phyloP scores from a whole-genome alignment of 2,888 invertebrate genomes.

The Melangyna quadrimaculata region DNA sequence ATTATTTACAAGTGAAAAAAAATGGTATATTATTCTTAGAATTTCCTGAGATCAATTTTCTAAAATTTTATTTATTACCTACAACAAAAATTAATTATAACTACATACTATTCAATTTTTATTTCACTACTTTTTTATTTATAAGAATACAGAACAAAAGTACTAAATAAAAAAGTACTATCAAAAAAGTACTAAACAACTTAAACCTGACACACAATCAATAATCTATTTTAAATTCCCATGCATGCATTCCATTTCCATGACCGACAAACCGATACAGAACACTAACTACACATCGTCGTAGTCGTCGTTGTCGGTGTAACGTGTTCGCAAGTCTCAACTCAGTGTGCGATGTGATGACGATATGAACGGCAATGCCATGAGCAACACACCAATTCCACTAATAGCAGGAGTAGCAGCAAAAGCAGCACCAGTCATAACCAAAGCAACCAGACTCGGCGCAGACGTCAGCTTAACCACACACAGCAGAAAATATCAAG shows the following conservation, averaged over 20 bases:
- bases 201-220: slow-evolving; percentile 71
- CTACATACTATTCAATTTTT: background rate
- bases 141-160: slow-evolving; percentile 7
- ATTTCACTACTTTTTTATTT: background rate
- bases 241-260: slow-evolving; percentile 71
- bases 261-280: slow-evolving; percentile 69
- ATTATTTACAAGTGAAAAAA: too few species aligned
- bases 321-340: slow-evolving; percentile 59
- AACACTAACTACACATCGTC: slow-evolving; percentile 60
- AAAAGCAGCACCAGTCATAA: slow-evolving; percentile 45
- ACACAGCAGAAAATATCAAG: slow-evolving; percentile 64
- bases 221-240: slow-evolving; percentile 71
- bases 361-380: slow-evolving; percentile 43
- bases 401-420: slow-evolving; percentile 14
- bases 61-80: too few species aligned
- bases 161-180: slow-evolving; percentile 24
- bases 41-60: too few species aligned
- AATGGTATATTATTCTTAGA: too few species aligned
- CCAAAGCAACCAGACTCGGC: slow-evolving; percentile 69
- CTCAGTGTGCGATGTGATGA: slow-evolving; percentile 54
- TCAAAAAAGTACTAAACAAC: slow-evolving; percentile 50
- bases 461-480: slow-evolving; percentile 63
- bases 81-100: background rate
- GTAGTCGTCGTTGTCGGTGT: slow-evolving; percentile 47
- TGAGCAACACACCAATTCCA: slow-evolving; percentile 50